Conservation (phyloP, 2,797 vertebrate genomes). For the Netta rufina region DNA sequence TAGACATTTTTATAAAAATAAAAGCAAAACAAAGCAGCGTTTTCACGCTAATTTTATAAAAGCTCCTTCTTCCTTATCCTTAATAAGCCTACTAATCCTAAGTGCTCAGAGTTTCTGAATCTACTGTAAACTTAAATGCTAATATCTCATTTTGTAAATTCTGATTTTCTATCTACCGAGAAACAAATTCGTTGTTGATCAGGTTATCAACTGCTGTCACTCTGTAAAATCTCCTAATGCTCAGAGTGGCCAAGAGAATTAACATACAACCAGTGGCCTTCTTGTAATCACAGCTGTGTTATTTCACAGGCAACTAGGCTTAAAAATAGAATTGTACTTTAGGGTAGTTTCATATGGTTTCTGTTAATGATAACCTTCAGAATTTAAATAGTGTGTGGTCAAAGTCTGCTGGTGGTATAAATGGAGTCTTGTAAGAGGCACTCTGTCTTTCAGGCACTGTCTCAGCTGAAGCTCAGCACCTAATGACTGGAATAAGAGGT, state of each 20-base stretch:
- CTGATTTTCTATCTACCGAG: background rate
- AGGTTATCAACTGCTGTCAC: background rate
- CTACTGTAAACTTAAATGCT: background rate
- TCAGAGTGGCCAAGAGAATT: background rate
- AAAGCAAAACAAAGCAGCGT: background rate
- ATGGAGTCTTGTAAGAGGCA: background rate
- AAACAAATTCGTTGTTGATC: background rate
- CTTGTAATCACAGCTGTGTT: conserved; percentile 1
- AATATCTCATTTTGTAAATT: background rate
- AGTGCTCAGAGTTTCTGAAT: background rate
- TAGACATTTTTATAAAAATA: background rate
- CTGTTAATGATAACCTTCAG: background rate
- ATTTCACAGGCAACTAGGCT: background rate
- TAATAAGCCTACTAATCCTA: background rate
- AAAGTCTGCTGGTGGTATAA: background rate
- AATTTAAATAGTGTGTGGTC: background rate
- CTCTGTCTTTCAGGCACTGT: background rate
- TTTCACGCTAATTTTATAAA: background rate
- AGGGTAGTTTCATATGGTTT: background rate
- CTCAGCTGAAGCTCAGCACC: background rate
- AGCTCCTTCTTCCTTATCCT: background rate
- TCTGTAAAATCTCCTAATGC: background rate
- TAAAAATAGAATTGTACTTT: conserved; percentile 1
- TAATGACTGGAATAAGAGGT: background rate
- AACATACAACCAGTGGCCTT: background rate